Conservation (phyloP, 2,888 invertebrate genomes). For the Caenorhabditis wallacei region DNA sequence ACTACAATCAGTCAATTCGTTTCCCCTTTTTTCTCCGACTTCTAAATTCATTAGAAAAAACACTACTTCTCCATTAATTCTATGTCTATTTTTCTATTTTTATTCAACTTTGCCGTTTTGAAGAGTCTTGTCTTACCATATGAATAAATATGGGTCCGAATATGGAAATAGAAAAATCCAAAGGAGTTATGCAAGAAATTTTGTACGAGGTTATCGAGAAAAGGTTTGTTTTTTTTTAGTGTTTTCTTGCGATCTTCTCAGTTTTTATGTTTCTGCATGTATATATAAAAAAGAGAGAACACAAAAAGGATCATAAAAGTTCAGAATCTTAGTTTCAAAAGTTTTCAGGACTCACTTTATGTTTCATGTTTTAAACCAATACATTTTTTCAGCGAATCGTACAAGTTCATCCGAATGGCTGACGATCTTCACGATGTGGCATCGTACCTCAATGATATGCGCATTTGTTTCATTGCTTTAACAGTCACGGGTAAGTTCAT, state of each 20-base stretch:
- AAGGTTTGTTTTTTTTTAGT: constrained; percentile 55
- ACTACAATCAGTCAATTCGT: constrained; percentile 52
- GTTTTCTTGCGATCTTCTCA: constrained; percentile 1
- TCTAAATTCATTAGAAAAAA: constrained; percentile 44
- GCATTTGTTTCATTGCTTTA: constrained; percentile 79
- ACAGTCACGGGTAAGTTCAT: constrained; percentile 68
- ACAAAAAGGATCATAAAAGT: neutral
- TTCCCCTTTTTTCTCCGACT: constrained; percentile 17
- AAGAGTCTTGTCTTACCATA: constrained; percentile 55
- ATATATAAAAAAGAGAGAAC: neutral
- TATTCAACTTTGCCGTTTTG: constrained; percentile 12
- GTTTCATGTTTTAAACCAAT: neutral
- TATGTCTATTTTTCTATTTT: constrained; percentile 11
- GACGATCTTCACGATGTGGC: constrained; percentile 81
- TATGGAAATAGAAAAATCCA: constrained; percentile 66
- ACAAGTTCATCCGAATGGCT: constrained; percentile 82
- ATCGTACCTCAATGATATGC: constrained; percentile 77
- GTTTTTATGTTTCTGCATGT: constrained; percentile 17
- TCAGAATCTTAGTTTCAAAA: neutral
- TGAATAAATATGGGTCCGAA: constrained; percentile 63
- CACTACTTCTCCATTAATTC: neutral
- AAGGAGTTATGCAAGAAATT: constrained; percentile 71
- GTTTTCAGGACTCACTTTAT: neutral
- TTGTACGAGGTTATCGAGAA: constrained; percentile 72
- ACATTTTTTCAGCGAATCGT: constrained; percentile 76